A percentile compares a stretch with the other conserved stretches of the same genome.
Conservation (phyloP, 2,888 invertebrate genomes). For the Empis livida region DNA sequence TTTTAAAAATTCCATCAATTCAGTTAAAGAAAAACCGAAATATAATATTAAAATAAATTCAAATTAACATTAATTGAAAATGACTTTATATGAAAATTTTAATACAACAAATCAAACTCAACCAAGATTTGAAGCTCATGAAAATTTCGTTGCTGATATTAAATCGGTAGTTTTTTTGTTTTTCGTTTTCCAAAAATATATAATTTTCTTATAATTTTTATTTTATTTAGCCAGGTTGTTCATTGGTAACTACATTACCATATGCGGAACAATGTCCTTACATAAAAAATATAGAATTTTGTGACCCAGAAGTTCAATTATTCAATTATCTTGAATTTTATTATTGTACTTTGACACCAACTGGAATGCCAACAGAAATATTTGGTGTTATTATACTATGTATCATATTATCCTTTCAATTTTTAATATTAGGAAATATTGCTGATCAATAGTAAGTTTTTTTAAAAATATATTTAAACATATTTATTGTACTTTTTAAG, state of each 20-base stretch:
- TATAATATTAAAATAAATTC: too few relatives aligned
- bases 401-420: conserved; percentile 32
- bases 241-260: conserved; percentile 27
- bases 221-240: conserved; percentile 21
- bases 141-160: conserved; percentile 12
- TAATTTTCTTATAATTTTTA: not conserved
- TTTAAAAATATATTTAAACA: too few relatives aligned
- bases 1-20: too few relatives aligned
- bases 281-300: conserved; percentile 25
- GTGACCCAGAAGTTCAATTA: conserved; percentile 19
- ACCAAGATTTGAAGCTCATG: conserved; percentile 12
- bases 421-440: conserved; percentile 40
- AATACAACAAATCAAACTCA: conserved; percentile 13
- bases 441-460: conserved; percentile 44
- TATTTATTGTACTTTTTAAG: too few relatives aligned
- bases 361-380: conserved; percentile 9
- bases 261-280: conserved; percentile 28
- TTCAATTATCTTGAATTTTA: conserved; percentile 31
- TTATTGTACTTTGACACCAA: conserved; percentile 28
- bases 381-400: conserved; percentile 11
- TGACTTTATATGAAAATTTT: conserved; percentile 11
- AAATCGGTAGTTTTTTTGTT: conserved; percentile 9
- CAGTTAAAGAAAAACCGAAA: too few relatives aligned
- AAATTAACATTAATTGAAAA: too few relatives aligned
- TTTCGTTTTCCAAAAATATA: too few relatives aligned